These are phyloP conservation scores for Galeopsomyia nigrocyanea DNA, from an alignment of 2,888 invertebrate genomes.

Conservation along the genomic window DNA sequence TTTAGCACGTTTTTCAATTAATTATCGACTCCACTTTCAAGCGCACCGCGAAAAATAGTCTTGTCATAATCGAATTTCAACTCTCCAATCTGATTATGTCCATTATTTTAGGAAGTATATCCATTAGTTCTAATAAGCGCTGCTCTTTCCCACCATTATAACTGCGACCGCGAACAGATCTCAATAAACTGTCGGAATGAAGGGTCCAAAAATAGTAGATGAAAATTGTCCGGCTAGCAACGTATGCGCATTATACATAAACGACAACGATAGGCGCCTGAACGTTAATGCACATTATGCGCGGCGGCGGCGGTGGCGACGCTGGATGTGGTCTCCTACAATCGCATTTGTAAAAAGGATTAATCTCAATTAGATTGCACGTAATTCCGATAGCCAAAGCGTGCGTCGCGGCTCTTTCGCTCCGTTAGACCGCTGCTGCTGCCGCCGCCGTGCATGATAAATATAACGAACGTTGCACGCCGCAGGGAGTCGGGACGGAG, in stretches of 20 bases:
- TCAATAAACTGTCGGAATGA: too few relatives aligned
- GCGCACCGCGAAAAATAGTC: not conserved
- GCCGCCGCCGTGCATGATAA: not conserved
- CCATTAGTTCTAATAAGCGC: too few relatives aligned
- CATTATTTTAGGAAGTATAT: too few relatives aligned
- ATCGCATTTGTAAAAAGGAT: conserved; percentile 28
- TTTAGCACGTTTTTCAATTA: too few relatives aligned
- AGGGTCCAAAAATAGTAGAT: too few relatives aligned
- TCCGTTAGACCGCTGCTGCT: not conserved
- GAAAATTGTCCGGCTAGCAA: too few relatives aligned
- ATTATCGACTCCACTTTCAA: too few relatives aligned
- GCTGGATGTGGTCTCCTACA: not conserved
- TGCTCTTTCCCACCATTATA: too few relatives aligned
- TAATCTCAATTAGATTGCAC: conserved; percentile 24
- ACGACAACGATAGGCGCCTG: not conserved
- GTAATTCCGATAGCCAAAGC: conserved; percentile 16
- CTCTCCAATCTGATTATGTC: too few relatives aligned
- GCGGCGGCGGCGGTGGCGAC: not conserved
- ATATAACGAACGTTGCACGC: not conserved
- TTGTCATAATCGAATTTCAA: not conserved
- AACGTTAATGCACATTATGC: conserved; percentile 25
- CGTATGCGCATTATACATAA: too few relatives aligned
- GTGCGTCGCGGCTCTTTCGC: not conserved
- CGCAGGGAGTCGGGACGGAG: too few relatives aligned
- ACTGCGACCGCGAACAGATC: too few relatives aligned